phyloP scores from a whole-genome alignment of 2,888 invertebrate genomes.

The Lasioglossum marginatum region DNA sequence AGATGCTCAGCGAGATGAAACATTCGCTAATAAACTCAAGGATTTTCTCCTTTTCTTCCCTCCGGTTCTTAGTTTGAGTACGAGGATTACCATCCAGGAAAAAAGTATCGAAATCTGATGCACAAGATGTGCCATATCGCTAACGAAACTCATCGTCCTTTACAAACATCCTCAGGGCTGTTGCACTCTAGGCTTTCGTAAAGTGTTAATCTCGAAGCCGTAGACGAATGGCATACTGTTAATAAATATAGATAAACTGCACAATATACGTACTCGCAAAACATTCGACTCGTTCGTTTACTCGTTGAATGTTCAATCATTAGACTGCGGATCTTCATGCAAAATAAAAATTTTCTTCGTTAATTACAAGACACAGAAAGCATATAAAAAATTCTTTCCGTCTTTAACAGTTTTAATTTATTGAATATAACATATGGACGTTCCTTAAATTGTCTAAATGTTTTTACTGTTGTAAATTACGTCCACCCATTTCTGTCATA shows the following conservation, averaged over 20 bases:
- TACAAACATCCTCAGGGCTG: background rate
- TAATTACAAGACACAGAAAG: no score
- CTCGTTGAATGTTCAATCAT: background rate
- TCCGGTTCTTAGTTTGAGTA: background rate
- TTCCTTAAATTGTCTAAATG: no score
- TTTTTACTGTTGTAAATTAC: no score
- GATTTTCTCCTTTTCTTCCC: background rate
- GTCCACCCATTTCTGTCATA: no score
- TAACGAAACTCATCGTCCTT: background rate
- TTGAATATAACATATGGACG: no score
- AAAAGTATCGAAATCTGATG: background rate
- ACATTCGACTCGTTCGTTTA: background rate
- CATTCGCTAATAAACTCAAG: conserved; percentile 6
- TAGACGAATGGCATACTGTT: background rate
- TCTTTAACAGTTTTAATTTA: no score
- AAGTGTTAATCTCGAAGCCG: background rate
- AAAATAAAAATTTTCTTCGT: no score
- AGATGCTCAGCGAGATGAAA: conserved; percentile 1
- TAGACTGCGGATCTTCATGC: no score
- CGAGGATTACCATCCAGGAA: conserved; percentile 1
- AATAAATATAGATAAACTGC: background rate
- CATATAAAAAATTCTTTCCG: no score
- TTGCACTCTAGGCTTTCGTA: background rate
- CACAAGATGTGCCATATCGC: background rate
- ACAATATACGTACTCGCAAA: background rate